Percentiles rank a stretch among this genome's conserved stretches.
These are phyloP conservation scores for Amblyraja radiata DNA, from an alignment of 2,797 vertebrate species.

Conservation along the genomic window DNA sequence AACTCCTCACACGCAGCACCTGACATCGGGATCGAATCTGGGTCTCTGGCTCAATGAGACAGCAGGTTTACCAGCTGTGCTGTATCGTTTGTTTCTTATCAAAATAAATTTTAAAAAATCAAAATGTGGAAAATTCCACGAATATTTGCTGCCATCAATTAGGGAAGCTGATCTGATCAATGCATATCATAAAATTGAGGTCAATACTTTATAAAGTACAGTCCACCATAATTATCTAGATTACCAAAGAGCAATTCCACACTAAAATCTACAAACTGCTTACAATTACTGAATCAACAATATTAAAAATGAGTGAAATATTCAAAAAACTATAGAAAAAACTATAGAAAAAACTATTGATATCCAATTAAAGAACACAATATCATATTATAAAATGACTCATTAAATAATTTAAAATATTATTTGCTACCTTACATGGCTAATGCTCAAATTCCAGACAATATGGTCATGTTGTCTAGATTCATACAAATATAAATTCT, in stretches of 20 bases:
- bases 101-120: too few relatives aligned
- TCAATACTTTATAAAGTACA: constrained; percentile 11
- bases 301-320: not conserved
- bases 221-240: not conserved
- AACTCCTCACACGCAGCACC: too few relatives aligned
- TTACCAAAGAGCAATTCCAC: not conserved
- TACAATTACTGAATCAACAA: not conserved
- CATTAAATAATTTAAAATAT: not conserved
- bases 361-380: not conserved
- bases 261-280: not conserved
- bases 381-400: constrained; percentile 19
- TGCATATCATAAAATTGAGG: not conserved
- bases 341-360: not conserved
- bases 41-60: too few relatives aligned
- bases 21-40: too few relatives aligned
- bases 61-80: too few relatives aligned
- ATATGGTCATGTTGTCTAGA: not conserved
- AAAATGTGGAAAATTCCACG: not conserved
- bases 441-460: not conserved
- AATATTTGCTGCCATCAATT: not conserved
- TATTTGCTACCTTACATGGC: not conserved
- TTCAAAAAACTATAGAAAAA: not conserved
- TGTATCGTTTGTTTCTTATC: not conserved
- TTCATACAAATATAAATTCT: not conserved
- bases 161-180: not conserved